Base-by-base conservation (phyloP, 37 sponge, comb jelly and placozoan genomes). In the Halichondria panicea region DNA sequence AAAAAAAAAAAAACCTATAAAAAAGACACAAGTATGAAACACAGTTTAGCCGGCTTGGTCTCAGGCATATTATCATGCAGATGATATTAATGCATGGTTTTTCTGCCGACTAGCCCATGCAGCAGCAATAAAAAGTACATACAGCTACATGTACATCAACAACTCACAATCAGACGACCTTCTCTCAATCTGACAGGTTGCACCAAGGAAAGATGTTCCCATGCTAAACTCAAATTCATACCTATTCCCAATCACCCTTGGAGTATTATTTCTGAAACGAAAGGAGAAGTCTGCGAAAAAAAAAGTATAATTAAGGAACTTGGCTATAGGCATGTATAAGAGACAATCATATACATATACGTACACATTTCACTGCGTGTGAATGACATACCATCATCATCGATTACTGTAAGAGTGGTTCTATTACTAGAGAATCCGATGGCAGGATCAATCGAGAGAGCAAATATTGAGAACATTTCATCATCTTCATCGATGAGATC, bases 341-440 rank as follows among this genome's bases (percentile, higher is more conserved):
- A 48, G 52, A 11, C 52, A 48, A 18, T 15, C 52, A 48, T 18
- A 11, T 59, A 59, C 8, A 59, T 12, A 22, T 18, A 7, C 22
- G 61, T 24, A 24, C 8, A 12, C 8, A 18, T 11, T 59, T 24
- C 61, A 59, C 61, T 8, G 8, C 22, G 22, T 7, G 25, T 24
- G 27, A 12, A 59, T 24, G 11, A 22, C 61, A 59, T 59, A 24
- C 61, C 4, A 63, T 63, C 63, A 63, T 63, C 63, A 4, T 63
- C 63, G 34, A 63, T 27, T 4, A 63, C 32, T 4, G 35, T 28
- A 22, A 63, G 34, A 3, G 34, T 3, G 15, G 35, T 2, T 4
- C 25, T 55, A 6, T 55, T 7, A n/a, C 56, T 55, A 27, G 9
- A 27, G 56, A 55, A 27, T 2, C 4, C 25, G 8, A 55, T 7